Base-by-base conservation (phyloP, 2,797 vertebrate genomes). In the Gymnoscopelus braueri region DNA sequence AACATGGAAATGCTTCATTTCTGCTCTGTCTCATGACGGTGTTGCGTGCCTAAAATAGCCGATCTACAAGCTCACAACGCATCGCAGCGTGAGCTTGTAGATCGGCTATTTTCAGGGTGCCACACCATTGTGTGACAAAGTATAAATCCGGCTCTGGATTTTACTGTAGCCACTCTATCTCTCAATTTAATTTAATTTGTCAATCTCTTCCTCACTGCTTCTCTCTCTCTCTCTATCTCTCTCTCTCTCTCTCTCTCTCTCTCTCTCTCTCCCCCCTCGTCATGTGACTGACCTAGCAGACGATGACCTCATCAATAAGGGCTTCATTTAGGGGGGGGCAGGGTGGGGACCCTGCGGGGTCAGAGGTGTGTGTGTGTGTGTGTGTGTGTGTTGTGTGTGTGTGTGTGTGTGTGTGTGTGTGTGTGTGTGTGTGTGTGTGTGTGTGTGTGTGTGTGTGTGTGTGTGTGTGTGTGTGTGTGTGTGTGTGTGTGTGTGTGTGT, bases 301-400 rank as follows among this genome's bases (percentile, higher is more conserved):
- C 63, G 19, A 61, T 87, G 83, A 90, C 84, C 84, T 88, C 85
- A 87, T 92, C 87, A 82, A 77, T 88, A 75, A 75, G 72, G 68
- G 76, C 71, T 78, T 88, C 15, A 5, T 87, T 85, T 81, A 60
- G 77, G 81, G 78, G 86, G 52, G 3, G 78, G 85, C 74, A 63
- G 9, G 48, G 50, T 35, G 3, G n/a, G 59, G 24, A 47, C 19
- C 53, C 78, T 75, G 74, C 54, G 15, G 64, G 81, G 76, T 84
- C 76, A 60, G 32, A 44, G 67, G 66, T 63, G 15, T 59, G 60
- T 75, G 65, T 72, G 51, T 60, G 52, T 70, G 61, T 56, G 48
- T 70, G 14, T 62, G 57, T 64, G 60, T 75, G 48, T 78, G 53
- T n/a, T 53, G 9, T 76, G 50, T 29, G 26, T 29, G 26, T 29